Evolutionary conservation across 2,888 invertebrate species (phyloP).

Genomic region (Trachelus troglodyta): DNA sequence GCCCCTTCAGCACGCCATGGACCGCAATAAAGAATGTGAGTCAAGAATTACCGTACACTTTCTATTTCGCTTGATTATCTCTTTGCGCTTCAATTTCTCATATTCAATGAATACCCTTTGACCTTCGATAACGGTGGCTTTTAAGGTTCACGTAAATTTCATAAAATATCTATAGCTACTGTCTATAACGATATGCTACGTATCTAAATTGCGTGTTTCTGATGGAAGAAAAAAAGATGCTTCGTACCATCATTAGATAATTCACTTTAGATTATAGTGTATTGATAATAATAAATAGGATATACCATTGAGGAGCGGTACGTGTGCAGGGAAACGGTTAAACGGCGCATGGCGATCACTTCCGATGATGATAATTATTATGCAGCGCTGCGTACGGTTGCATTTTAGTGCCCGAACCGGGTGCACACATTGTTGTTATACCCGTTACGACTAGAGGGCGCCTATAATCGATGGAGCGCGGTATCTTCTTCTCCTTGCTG

Average conservation of each 20-base stretch:
- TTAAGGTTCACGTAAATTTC: neutral
- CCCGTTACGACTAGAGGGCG: conserved; percentile 27
- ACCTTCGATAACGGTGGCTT: neutral
- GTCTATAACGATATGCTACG: too few species aligned
- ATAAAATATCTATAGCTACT: too few species aligned
- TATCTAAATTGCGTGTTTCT: neutral
- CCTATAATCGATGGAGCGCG: conserved; percentile 31
- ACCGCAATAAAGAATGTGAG: conserved; percentile 98
- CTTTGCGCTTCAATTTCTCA: neutral
- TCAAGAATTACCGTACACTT: conserved; percentile 46
- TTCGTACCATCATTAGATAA: too few species aligned
- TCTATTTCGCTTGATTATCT: conserved; percentile 2
- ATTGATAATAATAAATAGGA: neutral
- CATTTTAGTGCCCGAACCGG: neutral
- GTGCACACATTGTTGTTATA: neutral
- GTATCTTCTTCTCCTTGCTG: conserved; percentile 12
- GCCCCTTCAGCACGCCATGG: conserved; percentile 92
- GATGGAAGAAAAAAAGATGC: neutral
- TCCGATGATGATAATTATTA: neutral
- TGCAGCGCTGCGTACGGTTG: conserved; percentile 11
- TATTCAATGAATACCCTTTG: neutral
- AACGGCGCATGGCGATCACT: neutral
- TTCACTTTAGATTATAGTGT: neutral
- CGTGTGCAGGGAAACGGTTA: neutral
- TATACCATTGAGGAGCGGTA: neutral